phyloP scores from a whole-genome alignment of 2,797 vertebrate species.

The Halcyon leucocephala region DNA sequence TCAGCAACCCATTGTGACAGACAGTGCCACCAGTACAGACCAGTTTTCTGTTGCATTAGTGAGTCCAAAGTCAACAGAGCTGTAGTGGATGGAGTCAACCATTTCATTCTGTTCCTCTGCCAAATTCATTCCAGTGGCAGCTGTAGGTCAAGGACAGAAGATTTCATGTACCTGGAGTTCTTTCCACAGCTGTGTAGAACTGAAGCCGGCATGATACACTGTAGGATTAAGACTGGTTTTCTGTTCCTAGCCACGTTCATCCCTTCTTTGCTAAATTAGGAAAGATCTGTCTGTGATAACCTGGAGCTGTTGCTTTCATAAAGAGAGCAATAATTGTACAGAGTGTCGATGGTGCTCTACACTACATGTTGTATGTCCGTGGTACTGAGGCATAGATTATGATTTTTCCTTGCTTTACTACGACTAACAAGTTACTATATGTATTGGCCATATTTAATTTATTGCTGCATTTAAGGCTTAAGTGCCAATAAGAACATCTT shows the following conservation, averaged over 20 bases:
- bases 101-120: background rate
- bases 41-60: background rate
- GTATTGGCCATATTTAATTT: background rate
- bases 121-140: background rate
- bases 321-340: background rate
- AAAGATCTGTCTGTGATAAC: background rate
- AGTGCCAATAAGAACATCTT: background rate
- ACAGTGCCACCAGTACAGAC: background rate
- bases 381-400: background rate
- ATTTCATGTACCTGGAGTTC: background rate
- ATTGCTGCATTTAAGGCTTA: background rate
- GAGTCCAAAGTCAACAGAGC: background rate
- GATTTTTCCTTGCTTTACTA: background rate
- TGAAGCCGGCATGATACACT: background rate
- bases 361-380: background rate
- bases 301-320: background rate
- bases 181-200: background rate
- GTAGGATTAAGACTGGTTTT: background rate
- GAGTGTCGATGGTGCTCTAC: background rate
- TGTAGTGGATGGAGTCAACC: background rate
- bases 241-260: background rate
- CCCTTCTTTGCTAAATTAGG: background rate
- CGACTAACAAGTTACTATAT: background rate
- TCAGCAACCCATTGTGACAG: background rate
- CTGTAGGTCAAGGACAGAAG: background rate